phyloP scores from a whole-genome alignment of 2,113 vertebrate genomes.

The Struthidea cinerea region DNA sequence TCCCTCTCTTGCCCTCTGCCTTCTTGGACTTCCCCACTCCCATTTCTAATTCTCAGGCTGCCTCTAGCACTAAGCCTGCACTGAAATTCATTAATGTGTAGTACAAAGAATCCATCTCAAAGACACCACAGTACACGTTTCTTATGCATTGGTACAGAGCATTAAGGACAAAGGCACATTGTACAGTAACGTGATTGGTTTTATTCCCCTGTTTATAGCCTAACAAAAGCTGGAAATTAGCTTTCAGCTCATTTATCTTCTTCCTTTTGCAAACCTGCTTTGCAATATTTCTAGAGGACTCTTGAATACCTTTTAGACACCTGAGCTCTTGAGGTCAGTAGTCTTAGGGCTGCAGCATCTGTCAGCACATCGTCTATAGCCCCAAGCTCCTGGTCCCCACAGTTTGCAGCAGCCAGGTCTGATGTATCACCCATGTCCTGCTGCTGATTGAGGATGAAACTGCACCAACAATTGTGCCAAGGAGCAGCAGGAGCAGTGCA shows the following conservation, averaged over 20 bases:
- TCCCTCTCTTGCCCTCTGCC: not conserved
- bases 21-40: not conserved
- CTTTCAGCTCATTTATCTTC: not conserved
- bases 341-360: not conserved
- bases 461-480: not conserved
- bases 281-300: not conserved
- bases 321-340: not conserved
- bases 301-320: not conserved
- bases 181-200: not conserved
- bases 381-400: not conserved
- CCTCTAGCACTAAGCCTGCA: not conserved
- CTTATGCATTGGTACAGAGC: not conserved
- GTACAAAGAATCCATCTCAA: not conserved
- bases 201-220: not conserved
- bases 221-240: conserved; percentile 14
- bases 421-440: fast-evolving
- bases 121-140: not conserved
- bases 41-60: not conserved
- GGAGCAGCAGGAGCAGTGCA: not conserved
- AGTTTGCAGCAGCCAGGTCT: not conserved
- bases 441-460: not conserved
- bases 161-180: not conserved
- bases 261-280: not conserved
- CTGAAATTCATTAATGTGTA: not conserved
- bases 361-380: not conserved